Percentiles rank a stretch among this genome's conserved stretches.
Conservation (phyloP, 2,797 vertebrate genomes). For the Taeniopygia guttata region DNA sequence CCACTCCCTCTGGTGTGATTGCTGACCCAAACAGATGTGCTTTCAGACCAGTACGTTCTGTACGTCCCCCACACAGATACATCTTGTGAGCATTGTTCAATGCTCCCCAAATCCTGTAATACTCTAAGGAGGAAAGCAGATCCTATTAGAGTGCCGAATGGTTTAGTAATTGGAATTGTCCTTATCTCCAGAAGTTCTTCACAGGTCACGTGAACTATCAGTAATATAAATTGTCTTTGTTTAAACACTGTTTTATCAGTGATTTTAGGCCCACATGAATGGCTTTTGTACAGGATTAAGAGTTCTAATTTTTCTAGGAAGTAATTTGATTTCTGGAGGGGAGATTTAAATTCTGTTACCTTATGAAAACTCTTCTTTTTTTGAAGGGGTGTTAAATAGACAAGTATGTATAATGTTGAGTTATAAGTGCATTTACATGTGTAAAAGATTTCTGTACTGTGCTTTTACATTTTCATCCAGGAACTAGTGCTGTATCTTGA, state of each 20-base stretch:
- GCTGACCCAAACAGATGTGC: not conserved
- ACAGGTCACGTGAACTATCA: not conserved
- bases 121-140: not conserved
- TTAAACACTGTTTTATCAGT: not conserved
- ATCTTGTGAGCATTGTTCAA: conserved; percentile 22
- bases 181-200: not conserved
- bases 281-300: not conserved
- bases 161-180: conserved; percentile 13
- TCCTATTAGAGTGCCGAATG: not conserved
- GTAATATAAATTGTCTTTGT: conserved; percentile 1
- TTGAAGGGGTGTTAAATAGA: not conserved
- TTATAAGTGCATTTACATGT: not conserved
- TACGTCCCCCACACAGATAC: not conserved
- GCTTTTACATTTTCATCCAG: not conserved
- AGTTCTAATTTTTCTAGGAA: not conserved
- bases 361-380: not conserved
- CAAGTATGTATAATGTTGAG: not conserved
- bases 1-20: not conserved
- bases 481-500: not conserved
- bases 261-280: not conserved
- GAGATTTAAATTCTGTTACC: not conserved
- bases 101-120: not conserved
- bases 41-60: not conserved
- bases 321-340: not conserved
- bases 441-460: not conserved